phyloP scores from a whole-genome alignment of 2,797 vertebrate species.

The Craterocephalus amniculus region DNA sequence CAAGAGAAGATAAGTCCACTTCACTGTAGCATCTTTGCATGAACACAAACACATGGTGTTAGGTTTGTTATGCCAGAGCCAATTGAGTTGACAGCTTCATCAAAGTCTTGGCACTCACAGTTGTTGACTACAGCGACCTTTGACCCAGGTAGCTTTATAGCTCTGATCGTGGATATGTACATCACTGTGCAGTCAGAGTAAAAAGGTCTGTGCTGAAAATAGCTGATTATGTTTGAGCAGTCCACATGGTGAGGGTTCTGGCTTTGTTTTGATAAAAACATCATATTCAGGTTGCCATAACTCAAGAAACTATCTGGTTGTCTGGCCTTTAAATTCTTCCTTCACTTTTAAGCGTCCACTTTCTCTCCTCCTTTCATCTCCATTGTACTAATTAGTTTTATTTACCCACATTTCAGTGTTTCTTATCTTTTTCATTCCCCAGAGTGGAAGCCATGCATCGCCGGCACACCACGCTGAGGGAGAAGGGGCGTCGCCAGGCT shows the following conservation, averaged over 20 bases:
- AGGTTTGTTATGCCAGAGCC: conserved; percentile 32
- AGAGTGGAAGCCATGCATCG: conserved; percentile 93
- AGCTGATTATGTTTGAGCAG: conserved; percentile 19
- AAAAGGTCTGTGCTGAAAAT: conserved; percentile 17
- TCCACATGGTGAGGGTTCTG: conserved; percentile 12
- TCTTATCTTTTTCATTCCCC: conserved; percentile 29
- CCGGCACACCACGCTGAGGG: conserved; percentile 92
- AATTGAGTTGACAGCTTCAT: conserved; percentile 49
- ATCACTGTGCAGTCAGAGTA: conserved; percentile 23
- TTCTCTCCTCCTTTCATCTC: neutral
- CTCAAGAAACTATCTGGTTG: conserved; percentile 21
- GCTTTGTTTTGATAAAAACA: conserved; percentile 18
- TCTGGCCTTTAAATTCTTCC: conserved; percentile 22
- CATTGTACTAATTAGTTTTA: neutral
- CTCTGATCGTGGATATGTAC: conserved; percentile 28
- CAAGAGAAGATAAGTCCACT: neutral
- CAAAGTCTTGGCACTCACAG: conserved; percentile 40
- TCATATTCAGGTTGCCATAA: conserved; percentile 4
- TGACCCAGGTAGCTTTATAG: conserved; percentile 44
- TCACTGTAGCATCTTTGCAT: neutral
- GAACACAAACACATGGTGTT: neutral
- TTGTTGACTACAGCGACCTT: conserved; percentile 39
- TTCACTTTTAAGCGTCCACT: conserved; percentile 2
- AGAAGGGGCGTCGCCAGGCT: conserved; percentile 96
- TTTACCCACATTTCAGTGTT: conserved; percentile 15